Percentiles rank a stretch among this genome's conserved stretches.
Evolutionary conservation across 2,888 invertebrate genomes (phyloP).

Genomic region (Leptopilina myrica): DNA sequence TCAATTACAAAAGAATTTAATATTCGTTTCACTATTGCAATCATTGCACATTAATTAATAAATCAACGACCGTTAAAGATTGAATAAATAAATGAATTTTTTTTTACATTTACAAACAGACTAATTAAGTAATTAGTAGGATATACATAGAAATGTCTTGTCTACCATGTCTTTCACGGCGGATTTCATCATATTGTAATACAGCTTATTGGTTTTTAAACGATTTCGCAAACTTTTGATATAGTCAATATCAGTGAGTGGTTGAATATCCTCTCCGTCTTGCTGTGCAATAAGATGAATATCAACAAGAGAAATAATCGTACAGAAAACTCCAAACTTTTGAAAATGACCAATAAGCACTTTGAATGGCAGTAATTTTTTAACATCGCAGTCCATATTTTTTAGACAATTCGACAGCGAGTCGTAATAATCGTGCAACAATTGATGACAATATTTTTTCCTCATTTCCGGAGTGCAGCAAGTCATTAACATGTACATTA

Average conservation of each 20-base stretch:
- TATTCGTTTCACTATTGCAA: no score
- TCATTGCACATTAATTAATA: no score
- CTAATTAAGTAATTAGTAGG: no score
- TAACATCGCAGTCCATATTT: constrained; percentile 61
- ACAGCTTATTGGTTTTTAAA: constrained; percentile 49
- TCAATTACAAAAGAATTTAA: no score
- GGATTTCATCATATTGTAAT: constrained; percentile 48
- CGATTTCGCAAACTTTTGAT: background rate
- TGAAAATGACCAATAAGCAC: constrained; percentile 63
- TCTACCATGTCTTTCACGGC: constrained; percentile 57
- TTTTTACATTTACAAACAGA: no score
- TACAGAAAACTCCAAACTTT: constrained; percentile 63
- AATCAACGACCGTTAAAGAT: no score
- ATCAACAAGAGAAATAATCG: constrained; percentile 60
- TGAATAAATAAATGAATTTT: no score
- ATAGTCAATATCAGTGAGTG: constrained; percentile 44
- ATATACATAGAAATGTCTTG: constrained; percentile 52
- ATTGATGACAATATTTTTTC: constrained; percentile 62
- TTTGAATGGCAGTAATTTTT: constrained; percentile 64
- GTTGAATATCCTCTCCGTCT: constrained; percentile 58
- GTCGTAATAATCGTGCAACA: constrained; percentile 67
- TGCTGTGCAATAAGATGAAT: constrained; percentile 61
- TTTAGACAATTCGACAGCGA: constrained; percentile 61
- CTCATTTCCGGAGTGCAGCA: constrained; percentile 64
- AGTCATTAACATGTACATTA: constrained; percentile 70